These are phyloP conservation scores for Bungarus multicinctus DNA, from an alignment of 2,113 vertebrate genomes.

Conservation along the genomic window DNA sequence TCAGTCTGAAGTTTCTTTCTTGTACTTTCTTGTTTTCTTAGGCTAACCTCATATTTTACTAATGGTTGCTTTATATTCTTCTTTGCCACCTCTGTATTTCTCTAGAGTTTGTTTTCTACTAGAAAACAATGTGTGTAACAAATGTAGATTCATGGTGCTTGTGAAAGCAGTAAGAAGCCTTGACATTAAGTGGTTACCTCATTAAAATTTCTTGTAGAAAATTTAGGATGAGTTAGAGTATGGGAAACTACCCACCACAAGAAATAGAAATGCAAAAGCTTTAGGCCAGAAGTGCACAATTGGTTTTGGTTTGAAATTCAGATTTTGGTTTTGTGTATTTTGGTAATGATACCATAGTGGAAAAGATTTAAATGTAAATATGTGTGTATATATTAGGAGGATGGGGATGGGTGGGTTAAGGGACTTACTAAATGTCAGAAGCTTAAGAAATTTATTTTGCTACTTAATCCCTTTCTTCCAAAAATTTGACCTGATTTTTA, in stretches of 20 bases:
- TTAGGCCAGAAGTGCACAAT: background rate
- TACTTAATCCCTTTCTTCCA: background rate
- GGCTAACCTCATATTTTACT: background rate
- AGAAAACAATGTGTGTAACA: background rate
- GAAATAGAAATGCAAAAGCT: background rate
- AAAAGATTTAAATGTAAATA: background rate
- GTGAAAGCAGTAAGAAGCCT: background rate
- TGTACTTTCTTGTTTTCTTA: background rate
- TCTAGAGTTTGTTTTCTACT: background rate
- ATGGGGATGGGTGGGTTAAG: background rate
- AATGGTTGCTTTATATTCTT: background rate
- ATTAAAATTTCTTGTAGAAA: background rate
- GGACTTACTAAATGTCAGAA: background rate
- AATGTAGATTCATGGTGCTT: background rate
- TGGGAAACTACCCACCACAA: background rate
- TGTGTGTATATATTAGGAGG: background rate
- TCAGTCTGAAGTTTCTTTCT: background rate
- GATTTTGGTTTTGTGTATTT: background rate
- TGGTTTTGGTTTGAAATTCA: background rate
- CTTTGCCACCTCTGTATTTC: background rate
- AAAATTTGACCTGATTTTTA: background rate
- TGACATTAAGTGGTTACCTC: background rate
- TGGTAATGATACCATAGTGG: background rate
- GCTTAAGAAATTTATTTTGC: background rate
- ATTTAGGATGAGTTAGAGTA: background rate